Percentiles rank a stretch among this genome's conserved stretches.
phyloP scores from a whole-genome alignment of 53 echinoderm and acorn worm genomes.

The Henricia sp. region DNA sequence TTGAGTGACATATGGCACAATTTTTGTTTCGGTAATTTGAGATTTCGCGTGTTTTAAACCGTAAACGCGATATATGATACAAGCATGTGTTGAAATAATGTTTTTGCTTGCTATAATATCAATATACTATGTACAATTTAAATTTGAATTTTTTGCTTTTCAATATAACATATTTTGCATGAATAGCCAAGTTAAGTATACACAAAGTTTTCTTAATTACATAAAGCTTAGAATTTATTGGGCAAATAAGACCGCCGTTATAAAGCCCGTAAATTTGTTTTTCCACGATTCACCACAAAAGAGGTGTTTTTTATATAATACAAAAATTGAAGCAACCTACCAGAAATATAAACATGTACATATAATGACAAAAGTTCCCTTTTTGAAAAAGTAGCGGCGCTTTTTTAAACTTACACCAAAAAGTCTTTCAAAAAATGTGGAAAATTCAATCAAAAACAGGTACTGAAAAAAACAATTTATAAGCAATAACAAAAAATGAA shows the following conservation, averaged over 20 bases:
- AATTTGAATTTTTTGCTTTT: constrained; percentile 46
- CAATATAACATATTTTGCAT: constrained; percentile 62
- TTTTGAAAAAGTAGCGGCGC: too few species aligned
- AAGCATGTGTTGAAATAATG: constrained; percentile 44
- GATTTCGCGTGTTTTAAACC: background rate
- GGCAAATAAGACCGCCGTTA: constrained; percentile 15
- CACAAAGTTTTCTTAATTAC: constrained; percentile 37
- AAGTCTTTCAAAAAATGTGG: background rate
- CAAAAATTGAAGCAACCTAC: too few species aligned
- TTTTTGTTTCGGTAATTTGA: background rate
- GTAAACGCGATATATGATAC: constrained; percentile 16
- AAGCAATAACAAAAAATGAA: background rate
- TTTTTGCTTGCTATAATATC: constrained; percentile 31
- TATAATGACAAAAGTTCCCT: background rate
- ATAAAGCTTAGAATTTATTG: constrained; percentile 15
- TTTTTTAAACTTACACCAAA: background rate
- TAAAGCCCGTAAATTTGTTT: too few species aligned
- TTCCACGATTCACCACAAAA: too few species aligned
- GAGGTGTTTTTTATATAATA: too few species aligned
- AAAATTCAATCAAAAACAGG: background rate
- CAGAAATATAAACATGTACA: background rate
- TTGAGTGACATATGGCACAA: background rate
- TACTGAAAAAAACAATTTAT: background rate
- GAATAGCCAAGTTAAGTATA: constrained; percentile 58
- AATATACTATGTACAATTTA: constrained; percentile 60